phyloP scores from a whole-genome alignment of 1,140 invertebrate genomes.

The Aphidius ervi region DNA sequence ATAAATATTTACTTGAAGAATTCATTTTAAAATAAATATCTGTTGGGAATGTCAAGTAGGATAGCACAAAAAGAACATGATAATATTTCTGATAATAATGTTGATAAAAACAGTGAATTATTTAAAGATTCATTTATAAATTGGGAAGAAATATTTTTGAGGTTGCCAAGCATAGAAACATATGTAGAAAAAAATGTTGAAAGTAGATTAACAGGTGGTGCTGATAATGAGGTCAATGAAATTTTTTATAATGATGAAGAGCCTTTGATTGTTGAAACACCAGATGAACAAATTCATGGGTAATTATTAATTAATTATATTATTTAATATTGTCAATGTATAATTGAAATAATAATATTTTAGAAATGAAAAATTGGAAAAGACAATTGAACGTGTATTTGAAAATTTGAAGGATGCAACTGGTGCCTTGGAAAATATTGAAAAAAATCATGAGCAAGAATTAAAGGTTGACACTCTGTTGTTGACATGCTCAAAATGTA shows the following conservation, averaged over 20 bases:
- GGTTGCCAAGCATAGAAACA: constrained; percentile 13
- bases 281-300: constrained; percentile 7
- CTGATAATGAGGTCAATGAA: constrained; percentile 13
- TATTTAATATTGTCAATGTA: background rate
- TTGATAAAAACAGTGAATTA: too few species aligned
- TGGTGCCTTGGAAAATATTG: constrained; percentile 35
- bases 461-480: constrained; percentile 41
- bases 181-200: constrained; percentile 19
- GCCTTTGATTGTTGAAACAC: background rate
- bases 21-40: too few species aligned
- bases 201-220: constrained; percentile 32
- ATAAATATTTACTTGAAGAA: too few species aligned
- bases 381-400: constrained; percentile 40
- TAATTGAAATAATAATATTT: background rate
- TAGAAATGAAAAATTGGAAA: constrained; percentile 42
- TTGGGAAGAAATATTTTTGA: constrained; percentile 18
- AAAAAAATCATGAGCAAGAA: constrained; percentile 44
- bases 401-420: constrained; percentile 42
- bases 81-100: too few species aligned
- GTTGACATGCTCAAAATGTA: constrained; percentile 19
- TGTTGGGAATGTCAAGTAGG: too few species aligned
- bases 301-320: background rate
- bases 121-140: background rate
- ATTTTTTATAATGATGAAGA: background rate
- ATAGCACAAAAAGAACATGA: too few species aligned